These are phyloP conservation scores for Drosophila orosa DNA, from an alignment of 1,140 invertebrate species.

Conservation along the genomic window DNA sequence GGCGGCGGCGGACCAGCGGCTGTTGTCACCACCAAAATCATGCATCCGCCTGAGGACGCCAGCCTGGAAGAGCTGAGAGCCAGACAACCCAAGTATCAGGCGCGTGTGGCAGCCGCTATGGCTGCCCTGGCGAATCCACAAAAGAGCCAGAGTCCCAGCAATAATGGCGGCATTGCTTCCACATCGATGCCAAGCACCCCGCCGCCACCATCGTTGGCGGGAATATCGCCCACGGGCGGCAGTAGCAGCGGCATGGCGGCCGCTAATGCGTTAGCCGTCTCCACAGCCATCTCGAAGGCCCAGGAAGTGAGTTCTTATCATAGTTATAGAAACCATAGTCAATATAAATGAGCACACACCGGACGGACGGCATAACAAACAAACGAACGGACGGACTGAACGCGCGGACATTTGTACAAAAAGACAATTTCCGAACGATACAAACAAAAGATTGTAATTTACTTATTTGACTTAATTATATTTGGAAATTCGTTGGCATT, in stretches of 20 bases:
- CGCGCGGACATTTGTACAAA: conserved; percentile 41
- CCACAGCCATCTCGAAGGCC: conserved; percentile 83
- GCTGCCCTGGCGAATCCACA: conserved; percentile 75
- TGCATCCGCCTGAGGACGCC: conserved; percentile 97
- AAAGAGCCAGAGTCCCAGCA: conserved; percentile 59
- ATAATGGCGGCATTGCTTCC: conserved; percentile 36
- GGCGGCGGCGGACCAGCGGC: conserved; percentile 54
- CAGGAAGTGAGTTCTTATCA: conserved; percentile 84
- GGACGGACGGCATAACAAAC: conserved; percentile 32
- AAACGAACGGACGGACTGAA: conserved; percentile 18
- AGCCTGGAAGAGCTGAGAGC: conserved; percentile 95
- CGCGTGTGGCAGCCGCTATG: conserved; percentile 68
- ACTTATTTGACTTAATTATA: conserved; percentile 21
- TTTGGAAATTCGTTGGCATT: conserved; percentile 42
- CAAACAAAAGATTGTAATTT: conserved; percentile 15
- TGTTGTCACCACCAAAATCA: conserved; percentile 93
- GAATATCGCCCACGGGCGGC: conserved; percentile 73
- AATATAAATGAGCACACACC: conserved; percentile 75
- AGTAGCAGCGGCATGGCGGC: conserved; percentile 60
- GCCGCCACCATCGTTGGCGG: conserved; percentile 62
- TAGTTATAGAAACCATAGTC: conserved; percentile 84
- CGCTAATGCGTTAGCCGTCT: conserved; percentile 73
- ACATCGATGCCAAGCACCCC: conserved; percentile 68
- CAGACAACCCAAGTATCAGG: conserved; percentile 89
- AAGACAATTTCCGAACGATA: conserved; percentile 36